phyloP scores from a whole-genome alignment of 1,140 invertebrate species.

The Saccostrea glomerata region DNA sequence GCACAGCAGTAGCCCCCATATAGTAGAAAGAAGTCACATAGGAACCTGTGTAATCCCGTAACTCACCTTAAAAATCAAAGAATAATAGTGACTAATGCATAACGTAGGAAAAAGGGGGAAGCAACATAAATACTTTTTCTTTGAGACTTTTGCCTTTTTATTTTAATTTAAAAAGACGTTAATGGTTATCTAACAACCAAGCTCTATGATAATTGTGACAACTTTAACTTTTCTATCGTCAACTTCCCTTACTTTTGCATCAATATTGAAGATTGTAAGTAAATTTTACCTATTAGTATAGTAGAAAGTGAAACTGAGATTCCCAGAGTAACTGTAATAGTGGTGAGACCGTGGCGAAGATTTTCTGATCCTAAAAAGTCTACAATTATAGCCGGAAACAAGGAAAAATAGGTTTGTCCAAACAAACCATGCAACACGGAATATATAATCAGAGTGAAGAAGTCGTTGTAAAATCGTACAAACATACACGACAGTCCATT shows the following conservation, averaged over 20 bases:
- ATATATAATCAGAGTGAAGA: slow-evolving; percentile 4
- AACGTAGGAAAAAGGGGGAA: no score
- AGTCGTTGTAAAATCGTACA: neutral
- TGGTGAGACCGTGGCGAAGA: slow-evolving; percentile 41
- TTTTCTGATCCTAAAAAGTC: slow-evolving; percentile 49
- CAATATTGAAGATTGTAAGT: neutral
- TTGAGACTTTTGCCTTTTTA: no score
- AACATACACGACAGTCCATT: slow-evolving; percentile 32
- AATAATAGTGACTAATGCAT: no score
- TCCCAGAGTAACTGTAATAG: neutral
- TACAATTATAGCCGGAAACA: slow-evolving; percentile 45
- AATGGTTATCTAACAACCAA: no score
- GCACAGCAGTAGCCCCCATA: neutral
- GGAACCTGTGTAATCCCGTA: slow-evolving; percentile 24
- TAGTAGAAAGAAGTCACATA: slow-evolving; percentile 35
- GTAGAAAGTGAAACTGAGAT: neutral
- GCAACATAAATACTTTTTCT: no score
- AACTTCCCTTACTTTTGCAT: no score
- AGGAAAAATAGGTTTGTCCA: slow-evolving; percentile 48
- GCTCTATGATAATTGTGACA: no score
- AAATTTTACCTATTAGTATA: slow-evolving; percentile 14
- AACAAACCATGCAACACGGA: slow-evolving; percentile 41
- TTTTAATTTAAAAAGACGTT: no score
- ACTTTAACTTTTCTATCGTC: no score
- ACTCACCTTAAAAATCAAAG: neutral